Percentiles rank a stretch among this genome's conserved stretches.
Evolutionary conservation across 2,888 invertebrate genomes (phyloP).

Genomic region (Quadroppia sp.): DNA sequence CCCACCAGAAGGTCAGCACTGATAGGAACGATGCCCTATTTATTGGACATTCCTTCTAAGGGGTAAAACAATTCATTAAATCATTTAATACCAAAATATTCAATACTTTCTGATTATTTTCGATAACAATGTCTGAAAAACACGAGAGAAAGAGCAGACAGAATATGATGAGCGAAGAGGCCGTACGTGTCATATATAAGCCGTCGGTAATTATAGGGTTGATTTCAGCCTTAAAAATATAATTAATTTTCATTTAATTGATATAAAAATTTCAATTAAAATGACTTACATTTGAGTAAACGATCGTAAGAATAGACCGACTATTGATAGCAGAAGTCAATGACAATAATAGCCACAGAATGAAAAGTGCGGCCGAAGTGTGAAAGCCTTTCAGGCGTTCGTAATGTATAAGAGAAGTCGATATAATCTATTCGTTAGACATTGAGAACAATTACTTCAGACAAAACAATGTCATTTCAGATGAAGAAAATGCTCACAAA

Average conservation of each 20-base stretch:
- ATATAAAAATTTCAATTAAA: neutral
- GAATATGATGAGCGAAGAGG: neutral
- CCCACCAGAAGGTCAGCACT: conserved; percentile 54
- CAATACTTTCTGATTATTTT: conserved; percentile 15
- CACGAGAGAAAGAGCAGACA: conserved; percentile 68
- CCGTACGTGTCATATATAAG: neutral
- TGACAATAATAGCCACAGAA: conserved; percentile 79
- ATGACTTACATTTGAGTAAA: neutral
- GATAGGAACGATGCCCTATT: conserved; percentile 52
- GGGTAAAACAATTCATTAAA: neutral
- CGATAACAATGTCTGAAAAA: conserved; percentile 67
- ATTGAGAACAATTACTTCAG: too few relatives aligned
- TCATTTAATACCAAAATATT: neutral
- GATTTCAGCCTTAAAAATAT: neutral
- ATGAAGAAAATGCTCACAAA: conserved; percentile 62
- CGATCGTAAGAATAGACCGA: conserved; percentile 56
- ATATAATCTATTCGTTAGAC: conserved; percentile 57
- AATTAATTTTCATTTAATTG: neutral
- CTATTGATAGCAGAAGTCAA: conserved; percentile 70
- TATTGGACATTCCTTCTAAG: conserved; percentile 50
- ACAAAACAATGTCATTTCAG: too few relatives aligned
- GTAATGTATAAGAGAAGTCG: conserved; percentile 63
- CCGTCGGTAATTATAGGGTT: neutral
- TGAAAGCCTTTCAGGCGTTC: conserved; percentile 79
- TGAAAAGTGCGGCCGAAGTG: conserved; percentile 82